Percentiles rank a stretch among this genome's conserved stretches.
These are phyloP conservation scores for Aspidapion aeneum DNA, from an alignment of 2,888 invertebrate species.

Conservation along the genomic window DNA sequence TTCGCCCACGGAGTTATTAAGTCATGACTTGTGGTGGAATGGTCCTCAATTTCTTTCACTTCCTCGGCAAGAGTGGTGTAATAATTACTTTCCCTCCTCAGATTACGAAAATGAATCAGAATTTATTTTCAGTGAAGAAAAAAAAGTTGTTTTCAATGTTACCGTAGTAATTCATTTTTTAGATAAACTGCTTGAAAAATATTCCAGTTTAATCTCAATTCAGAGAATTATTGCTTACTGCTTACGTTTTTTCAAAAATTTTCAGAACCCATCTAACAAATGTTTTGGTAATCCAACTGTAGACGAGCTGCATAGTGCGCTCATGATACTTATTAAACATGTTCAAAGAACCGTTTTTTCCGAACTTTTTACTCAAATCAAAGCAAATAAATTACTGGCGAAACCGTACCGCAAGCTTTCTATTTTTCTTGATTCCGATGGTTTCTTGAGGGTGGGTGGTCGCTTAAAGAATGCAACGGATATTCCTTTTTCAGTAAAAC, in stretches of 20 bases:
- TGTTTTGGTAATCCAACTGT: background rate
- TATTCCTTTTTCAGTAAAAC: conserved; percentile 7
- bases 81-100: background rate
- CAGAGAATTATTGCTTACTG: too few relatives aligned
- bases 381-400: background rate
- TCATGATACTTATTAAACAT: background rate
- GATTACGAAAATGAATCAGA: background rate
- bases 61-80: too few relatives aligned
- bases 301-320: background rate
- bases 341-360: background rate
- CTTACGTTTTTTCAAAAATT: too few relatives aligned
- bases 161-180: too few relatives aligned
- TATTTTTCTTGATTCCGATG: conserved; percentile 7
- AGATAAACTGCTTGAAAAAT: too few relatives aligned
- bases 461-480: background rate
- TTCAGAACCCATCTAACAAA: too few relatives aligned
- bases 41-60: too few relatives aligned
- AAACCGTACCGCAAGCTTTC: background rate
- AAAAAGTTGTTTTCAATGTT: too few relatives aligned
- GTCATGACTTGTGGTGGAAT: too few relatives aligned
- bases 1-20: conserved; percentile 1
- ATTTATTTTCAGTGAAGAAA: background rate
- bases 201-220: too few relatives aligned
- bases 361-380: background rate
- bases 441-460: conserved; percentile 6